These are phyloP conservation scores for Bombylius discolor DNA, from an alignment of 2,888 invertebrate genomes.

Conservation along the genomic window DNA sequence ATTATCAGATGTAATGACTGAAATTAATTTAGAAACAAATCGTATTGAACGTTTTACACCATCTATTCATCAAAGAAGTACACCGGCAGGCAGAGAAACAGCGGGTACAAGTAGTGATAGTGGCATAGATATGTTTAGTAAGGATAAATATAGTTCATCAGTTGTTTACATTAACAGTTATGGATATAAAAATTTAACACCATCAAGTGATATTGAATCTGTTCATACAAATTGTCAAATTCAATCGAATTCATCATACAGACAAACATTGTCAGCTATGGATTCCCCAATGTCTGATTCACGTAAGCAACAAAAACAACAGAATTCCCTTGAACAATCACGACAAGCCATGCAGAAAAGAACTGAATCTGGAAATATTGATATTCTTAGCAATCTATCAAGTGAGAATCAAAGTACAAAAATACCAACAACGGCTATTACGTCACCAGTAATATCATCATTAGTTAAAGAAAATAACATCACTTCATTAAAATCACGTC, in stretches of 20 bases:
- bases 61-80: constrained; percentile 1
- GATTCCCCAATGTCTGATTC: too few relatives aligned
- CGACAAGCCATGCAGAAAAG: not conserved
- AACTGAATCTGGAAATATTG: not conserved
- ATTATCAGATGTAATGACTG: not conserved
- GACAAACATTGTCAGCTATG: not conserved
- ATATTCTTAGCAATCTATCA: too few relatives aligned
- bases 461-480: too few relatives aligned
- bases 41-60: not conserved
- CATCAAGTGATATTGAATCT: constrained; percentile 11
- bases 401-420: too few relatives aligned
- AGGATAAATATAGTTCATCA: not conserved
- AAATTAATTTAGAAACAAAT: not conserved
- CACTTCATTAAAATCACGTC: too few relatives aligned
- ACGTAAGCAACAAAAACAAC: not conserved
- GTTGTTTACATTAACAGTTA: constrained; percentile 6
- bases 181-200: constrained; percentile 2
- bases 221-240: not conserved
- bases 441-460: too few relatives aligned
- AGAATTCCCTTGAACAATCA: not conserved
- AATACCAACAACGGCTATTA: too few relatives aligned
- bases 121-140: not conserved
- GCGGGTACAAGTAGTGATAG: not conserved
- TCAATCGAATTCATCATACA: not conserved
- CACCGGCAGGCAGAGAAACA: not conserved